phyloP scores from a whole-genome alignment of 2,113 vertebrate genomes.

The Lepidothrix coronata region DNA sequence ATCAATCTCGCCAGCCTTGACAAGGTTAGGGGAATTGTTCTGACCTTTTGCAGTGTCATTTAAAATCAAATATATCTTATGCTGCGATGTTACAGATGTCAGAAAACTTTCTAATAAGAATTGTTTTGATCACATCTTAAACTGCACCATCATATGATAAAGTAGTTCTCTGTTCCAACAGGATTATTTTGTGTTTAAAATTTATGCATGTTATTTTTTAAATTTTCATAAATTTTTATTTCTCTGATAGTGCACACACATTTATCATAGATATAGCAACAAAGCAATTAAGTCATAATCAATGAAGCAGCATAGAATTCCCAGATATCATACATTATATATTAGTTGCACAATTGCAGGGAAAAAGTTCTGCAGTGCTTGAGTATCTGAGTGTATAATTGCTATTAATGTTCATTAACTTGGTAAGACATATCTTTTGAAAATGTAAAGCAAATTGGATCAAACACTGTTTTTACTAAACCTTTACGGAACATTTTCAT shows the following conservation, averaged over 20 bases:
- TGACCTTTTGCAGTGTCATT: conserved; percentile 26
- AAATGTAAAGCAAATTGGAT: not conserved
- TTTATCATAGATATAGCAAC: not conserved
- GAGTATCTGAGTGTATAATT: not conserved
- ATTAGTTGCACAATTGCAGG: not conserved
- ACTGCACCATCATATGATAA: rapidly evolving
- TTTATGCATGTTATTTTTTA: not conserved
- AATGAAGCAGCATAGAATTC: not conserved
- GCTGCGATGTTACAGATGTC: not conserved
- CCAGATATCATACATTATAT: not conserved
- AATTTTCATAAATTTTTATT: not conserved
- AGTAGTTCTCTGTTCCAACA: not conserved
- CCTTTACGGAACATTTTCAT: not conserved
- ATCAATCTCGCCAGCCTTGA: conserved; percentile 28
- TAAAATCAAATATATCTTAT: not conserved
- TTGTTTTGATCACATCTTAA: not conserved
- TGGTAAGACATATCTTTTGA: not conserved
- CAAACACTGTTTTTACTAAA: not conserved
- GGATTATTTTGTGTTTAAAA: not conserved
- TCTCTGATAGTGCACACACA: not conserved
- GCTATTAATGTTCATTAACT: not conserved
- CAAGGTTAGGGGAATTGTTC: conserved; percentile 19
- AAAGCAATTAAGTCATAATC: not conserved
- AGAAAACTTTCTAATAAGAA: not conserved
- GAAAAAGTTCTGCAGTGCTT: not conserved